These are phyloP conservation scores for Drosophila willistoni DNA, from an alignment of 1,140 invertebrate species.

Conservation along the genomic window DNA sequence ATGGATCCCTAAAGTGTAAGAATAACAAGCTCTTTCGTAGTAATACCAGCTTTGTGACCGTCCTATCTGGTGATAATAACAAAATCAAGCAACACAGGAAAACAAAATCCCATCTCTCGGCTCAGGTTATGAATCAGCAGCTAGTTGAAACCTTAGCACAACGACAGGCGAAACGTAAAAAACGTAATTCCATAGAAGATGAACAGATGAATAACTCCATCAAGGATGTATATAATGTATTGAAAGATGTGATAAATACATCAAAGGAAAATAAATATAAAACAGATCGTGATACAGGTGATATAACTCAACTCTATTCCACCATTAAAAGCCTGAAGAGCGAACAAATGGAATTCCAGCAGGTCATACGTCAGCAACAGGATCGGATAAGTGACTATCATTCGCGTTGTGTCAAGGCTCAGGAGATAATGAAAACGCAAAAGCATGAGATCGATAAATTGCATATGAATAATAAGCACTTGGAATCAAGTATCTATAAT, in stretches of 20 bases:
- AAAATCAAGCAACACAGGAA: constrained; percentile 12
- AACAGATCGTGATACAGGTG: constrained; percentile 24
- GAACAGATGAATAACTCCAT: constrained; percentile 25
- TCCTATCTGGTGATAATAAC: constrained; percentile 41
- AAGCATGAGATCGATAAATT: constrained; percentile 78
- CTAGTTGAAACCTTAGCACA: constrained; percentile 34
- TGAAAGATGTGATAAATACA: constrained; percentile 68
- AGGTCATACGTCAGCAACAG: constrained; percentile 68
- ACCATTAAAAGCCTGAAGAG: constrained; percentile 63
- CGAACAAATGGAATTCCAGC: constrained; percentile 63
- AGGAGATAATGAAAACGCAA: constrained; percentile 76
- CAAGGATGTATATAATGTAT: constrained; percentile 61
- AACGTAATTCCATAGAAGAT: constrained; percentile 8
- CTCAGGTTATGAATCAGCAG: constrained; percentile 4
- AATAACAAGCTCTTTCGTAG: constrained; percentile 38
- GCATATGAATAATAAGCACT: constrained; percentile 67
- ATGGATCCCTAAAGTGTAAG: constrained; percentile 33
- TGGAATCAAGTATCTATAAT: constrained; percentile 65
- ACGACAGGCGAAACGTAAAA: constrained; percentile 21
- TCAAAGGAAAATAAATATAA: constrained; percentile 38
- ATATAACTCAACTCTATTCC: constrained; percentile 48
- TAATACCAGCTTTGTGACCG: constrained; percentile 63
- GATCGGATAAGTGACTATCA: constrained; percentile 70
- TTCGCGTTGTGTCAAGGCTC: constrained; percentile 68
- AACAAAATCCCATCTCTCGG: constrained; percentile 12